Evolutionary conservation across 2,888 invertebrate genomes (phyloP).

Genomic region (Spilosoma lubricipeda): DNA sequence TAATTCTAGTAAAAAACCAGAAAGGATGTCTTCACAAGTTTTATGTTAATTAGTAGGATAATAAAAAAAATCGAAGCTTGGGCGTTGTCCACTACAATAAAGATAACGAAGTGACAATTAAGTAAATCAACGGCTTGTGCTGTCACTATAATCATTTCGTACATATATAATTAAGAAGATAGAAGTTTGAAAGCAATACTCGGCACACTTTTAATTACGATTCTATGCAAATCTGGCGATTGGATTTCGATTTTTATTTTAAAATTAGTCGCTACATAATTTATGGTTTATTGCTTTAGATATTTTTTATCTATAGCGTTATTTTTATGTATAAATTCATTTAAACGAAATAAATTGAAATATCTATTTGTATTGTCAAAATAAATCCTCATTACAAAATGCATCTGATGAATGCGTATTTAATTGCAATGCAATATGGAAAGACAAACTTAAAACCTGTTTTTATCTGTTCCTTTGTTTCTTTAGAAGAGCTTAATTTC

Average conservation of each 20-base stretch:
- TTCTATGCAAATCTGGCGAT: constrained; percentile 71
- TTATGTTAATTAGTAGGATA: constrained; percentile 48
- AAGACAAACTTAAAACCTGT: too few relatives aligned
- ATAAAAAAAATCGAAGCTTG: constrained; percentile 36
- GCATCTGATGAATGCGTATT: too few relatives aligned
- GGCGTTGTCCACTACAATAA: constrained; percentile 47
- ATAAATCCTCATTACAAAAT: too few relatives aligned
- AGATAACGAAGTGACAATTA: constrained; percentile 53
- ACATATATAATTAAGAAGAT: constrained; percentile 52
- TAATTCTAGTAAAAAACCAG: constrained; percentile 25
- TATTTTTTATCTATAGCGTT: neutral
- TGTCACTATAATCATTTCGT: constrained; percentile 50
- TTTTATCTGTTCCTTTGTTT: neutral
- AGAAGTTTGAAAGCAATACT: constrained; percentile 58
- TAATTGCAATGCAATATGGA: too few relatives aligned
- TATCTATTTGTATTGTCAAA: too few relatives aligned
- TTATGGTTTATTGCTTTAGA: neutral
- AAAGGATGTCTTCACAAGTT: constrained; percentile 33
- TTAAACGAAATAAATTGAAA: too few relatives aligned
- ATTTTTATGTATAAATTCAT: too few relatives aligned
- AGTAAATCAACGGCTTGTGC: constrained; percentile 50
- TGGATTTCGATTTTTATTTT: constrained; percentile 52
- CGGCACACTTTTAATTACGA: constrained; percentile 71
- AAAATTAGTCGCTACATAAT: constrained; percentile 7
- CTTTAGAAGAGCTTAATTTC: neutral